Conservation (phyloP, 2,113 vertebrate genomes). For the Heliornis fulica region DNA sequence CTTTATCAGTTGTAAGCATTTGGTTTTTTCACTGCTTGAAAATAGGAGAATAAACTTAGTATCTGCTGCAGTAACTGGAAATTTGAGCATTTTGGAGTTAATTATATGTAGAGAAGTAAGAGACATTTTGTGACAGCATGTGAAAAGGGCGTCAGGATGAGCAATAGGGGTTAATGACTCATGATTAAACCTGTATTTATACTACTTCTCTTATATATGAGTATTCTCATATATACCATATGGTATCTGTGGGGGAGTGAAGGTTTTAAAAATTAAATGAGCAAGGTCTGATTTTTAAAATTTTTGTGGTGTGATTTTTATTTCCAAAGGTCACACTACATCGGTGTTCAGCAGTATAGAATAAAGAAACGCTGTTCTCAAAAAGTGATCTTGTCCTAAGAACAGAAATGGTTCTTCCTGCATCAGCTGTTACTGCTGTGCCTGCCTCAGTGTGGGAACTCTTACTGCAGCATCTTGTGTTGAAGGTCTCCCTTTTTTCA, state of each 20-base stretch:
- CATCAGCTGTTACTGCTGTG: background rate
- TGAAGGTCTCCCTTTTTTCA: background rate
- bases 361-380: background rate
- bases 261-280: background rate
- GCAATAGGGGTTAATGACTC: background rate
- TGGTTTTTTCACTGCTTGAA: background rate
- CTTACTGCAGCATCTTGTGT: rapidly evolving
- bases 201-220: background rate
- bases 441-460: background rate
- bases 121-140: background rate
- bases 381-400: background rate
- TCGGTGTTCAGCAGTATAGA: background rate
- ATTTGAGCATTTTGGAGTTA: background rate
- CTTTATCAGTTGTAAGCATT: background rate
- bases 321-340: background rate
- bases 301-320: background rate
- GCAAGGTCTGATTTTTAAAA: background rate
- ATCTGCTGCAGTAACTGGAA: background rate
- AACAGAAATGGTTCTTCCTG: background rate
- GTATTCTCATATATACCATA: too few relatives aligned
- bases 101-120: background rate
- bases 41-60: background rate
- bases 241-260: too few relatives aligned
- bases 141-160: background rate
- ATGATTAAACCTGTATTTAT: background rate